Conservation (phyloP, 1,140 invertebrate species). For the Macrobrachium rosenbergii region DNA sequence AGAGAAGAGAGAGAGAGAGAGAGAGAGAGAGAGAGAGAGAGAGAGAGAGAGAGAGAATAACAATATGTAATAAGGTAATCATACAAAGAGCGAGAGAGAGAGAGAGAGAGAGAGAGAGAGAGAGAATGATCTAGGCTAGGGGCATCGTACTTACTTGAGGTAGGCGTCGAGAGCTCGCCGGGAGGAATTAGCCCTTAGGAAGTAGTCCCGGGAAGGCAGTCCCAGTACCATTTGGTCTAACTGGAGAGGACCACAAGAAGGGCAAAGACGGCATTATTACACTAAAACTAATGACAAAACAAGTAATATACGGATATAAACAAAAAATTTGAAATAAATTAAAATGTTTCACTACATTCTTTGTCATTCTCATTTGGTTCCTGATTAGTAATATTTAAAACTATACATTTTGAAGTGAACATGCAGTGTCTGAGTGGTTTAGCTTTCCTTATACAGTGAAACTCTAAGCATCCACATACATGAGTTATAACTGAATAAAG, state of each 20-base stretch:
- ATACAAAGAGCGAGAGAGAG: background rate
- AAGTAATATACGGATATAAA: background rate
- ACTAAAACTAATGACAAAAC: background rate
- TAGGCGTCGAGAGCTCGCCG: constrained; percentile 79
- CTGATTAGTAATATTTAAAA: too few species aligned
- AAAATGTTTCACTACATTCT: background rate
- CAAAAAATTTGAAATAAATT: background rate
- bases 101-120: background rate
- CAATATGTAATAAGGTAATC: background rate
- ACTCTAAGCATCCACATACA: too few species aligned
- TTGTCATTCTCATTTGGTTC: too few species aligned
- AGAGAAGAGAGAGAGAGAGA: too few species aligned
- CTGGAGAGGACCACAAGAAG: constrained; percentile 71
- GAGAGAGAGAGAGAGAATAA: background rate
- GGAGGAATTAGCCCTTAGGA: constrained; percentile 74
- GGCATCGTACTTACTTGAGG: constrained; percentile 55
- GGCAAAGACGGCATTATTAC: background rate
- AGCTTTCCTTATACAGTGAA: too few species aligned
- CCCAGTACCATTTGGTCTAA: constrained; percentile 86
- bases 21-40: background rate
- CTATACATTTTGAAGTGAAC: too few species aligned
- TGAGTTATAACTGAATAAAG: too few species aligned
- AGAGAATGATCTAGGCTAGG: background rate
- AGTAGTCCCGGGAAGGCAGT: constrained; percentile 85
- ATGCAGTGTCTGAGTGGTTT: too few species aligned